Percentiles rank a stretch among this genome's conserved stretches.
phyloP scores from a whole-genome alignment of 2,888 invertebrate species.

The Tipula vernalis region DNA sequence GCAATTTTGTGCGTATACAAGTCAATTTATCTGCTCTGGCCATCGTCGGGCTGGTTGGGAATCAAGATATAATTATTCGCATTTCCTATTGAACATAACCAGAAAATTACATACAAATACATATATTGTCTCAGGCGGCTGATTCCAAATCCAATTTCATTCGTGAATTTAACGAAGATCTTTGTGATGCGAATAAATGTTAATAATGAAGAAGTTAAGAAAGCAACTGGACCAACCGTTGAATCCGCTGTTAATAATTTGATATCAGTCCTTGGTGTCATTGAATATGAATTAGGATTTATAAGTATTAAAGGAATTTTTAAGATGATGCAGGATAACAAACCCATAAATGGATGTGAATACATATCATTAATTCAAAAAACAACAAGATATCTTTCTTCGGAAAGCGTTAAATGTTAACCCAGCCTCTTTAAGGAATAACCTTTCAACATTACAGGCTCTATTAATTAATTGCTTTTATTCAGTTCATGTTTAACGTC shows the following conservation, averaged over 20 bases:
- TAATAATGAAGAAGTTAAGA: not conserved
- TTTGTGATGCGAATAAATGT: not conserved
- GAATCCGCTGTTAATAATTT: conserved; percentile 32
- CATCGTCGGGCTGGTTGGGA: conserved; percentile 19
- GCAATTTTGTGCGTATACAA: conserved; percentile 46
- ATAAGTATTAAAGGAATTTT: conserved; percentile 46
- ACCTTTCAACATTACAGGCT: too few relatives aligned
- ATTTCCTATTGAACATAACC: conserved; percentile 16
- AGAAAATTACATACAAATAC: conserved; percentile 18
- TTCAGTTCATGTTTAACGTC: too few relatives aligned
- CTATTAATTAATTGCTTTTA: too few relatives aligned
- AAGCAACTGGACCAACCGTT: conserved; percentile 12
- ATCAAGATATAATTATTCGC: conserved; percentile 14
- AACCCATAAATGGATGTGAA: too few relatives aligned
- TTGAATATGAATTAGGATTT: conserved; percentile 46
- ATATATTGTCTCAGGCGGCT: conserved; percentile 12
- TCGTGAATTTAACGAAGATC: not conserved
- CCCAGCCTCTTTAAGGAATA: too few relatives aligned
- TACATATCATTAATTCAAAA: too few relatives aligned
- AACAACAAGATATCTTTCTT: too few relatives aligned
- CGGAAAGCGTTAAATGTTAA: too few relatives aligned
- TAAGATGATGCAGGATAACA: too few relatives aligned
- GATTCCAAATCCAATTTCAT: not conserved
- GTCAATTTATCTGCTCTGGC: conserved; percentile 39
- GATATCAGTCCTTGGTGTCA: conserved; percentile 43